These are phyloP conservation scores for Mungos mungo DNA, from an alignment of 2,113 vertebrate species.

Conservation along the genomic window DNA sequence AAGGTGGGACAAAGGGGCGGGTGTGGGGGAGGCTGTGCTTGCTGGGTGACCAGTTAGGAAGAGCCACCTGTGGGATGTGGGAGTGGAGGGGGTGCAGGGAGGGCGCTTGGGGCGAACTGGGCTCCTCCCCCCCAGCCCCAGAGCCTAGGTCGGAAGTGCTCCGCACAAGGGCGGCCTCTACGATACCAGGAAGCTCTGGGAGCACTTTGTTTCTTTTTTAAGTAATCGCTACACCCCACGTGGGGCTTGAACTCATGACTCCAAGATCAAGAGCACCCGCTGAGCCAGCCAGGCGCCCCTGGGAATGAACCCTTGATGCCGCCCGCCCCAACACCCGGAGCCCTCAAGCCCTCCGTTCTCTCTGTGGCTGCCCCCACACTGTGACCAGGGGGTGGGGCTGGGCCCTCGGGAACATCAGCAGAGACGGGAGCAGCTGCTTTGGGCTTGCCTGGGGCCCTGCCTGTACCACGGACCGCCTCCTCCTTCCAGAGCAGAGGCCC, in stretches of 20 bases:
- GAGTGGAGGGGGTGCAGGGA: not conserved
- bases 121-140: not conserved
- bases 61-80: not conserved
- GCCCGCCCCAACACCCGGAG: too few relatives aligned
- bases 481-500: not conserved
- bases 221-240: not conserved
- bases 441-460: not conserved
- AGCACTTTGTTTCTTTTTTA: not conserved
- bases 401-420: not conserved
- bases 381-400: not conserved
- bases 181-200: not conserved
- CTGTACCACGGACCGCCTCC: not conserved
- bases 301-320: not conserved
- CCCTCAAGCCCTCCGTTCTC: too few relatives aligned
- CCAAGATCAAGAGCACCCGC: not conserved
- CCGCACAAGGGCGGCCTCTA: accelerated
- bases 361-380: too few relatives aligned
- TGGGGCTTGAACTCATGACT: not conserved
- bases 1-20: not conserved
- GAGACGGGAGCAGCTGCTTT: not conserved
- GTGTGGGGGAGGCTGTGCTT: not conserved
- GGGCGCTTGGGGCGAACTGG: not conserved
- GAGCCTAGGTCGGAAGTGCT: not conserved
- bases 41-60: not conserved
- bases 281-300: not conserved